A percentile compares a stretch with the other conserved stretches of the same genome.
phyloP scores from a whole-genome alignment of 2,113 vertebrate species.

The Bubo scandiacus region DNA sequence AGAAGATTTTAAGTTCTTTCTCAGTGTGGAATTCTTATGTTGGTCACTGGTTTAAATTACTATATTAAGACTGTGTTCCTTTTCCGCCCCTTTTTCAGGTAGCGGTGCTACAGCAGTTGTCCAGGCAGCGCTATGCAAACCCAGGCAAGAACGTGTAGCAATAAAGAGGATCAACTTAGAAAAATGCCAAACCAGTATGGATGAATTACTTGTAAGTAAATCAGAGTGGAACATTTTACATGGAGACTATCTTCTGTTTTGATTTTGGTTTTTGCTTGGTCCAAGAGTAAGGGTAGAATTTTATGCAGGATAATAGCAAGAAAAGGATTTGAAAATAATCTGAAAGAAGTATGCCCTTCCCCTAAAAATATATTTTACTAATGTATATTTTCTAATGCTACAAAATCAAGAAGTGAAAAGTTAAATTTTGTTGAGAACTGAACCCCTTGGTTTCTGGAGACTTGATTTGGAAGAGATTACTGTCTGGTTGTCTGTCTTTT shows the following conservation, averaged over 20 bases:
- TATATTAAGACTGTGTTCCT: neutral
- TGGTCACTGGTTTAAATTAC: neutral
- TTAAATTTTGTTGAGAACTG: neutral
- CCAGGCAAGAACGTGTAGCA: conserved; percentile 95
- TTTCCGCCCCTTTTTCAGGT: conserved; percentile 79
- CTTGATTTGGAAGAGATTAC: neutral
- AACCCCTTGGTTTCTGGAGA: neutral
- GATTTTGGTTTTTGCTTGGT: neutral
- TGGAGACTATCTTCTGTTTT: neutral
- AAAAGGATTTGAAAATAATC: neutral
- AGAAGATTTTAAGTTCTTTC: neutral
- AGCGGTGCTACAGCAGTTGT: conserved; percentile 98
- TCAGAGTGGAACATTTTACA: neutral
- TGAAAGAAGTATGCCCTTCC: neutral
- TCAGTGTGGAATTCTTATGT: neutral
- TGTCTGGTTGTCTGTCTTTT: neutral
- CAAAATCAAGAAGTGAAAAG: neutral
- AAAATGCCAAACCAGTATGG: conserved; percentile 99
- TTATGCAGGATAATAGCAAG: neutral
- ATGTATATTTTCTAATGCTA: neutral
- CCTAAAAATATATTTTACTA: neutral
- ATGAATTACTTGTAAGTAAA: conserved; percentile 93
- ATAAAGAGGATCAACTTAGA: conserved; percentile 99
- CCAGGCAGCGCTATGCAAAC: conserved; percentile 94
- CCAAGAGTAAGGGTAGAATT: neutral